Percentiles rank a stretch among this genome's conserved stretches.
Evolutionary conservation across 2,797 vertebrate genomes (phyloP).

Genomic region (Lacerta bilineata): DNA sequence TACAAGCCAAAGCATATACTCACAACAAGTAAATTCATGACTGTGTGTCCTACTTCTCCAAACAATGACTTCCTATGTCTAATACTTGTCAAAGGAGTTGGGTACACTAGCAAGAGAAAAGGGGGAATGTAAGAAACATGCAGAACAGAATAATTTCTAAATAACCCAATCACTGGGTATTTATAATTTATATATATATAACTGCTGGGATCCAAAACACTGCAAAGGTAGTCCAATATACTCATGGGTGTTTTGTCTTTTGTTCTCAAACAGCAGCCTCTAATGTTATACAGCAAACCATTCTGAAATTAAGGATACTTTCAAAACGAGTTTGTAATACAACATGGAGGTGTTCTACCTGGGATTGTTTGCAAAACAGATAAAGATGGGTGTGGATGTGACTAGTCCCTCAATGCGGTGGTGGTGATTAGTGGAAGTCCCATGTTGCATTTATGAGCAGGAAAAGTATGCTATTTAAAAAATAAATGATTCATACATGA

Average conservation of each 20-base stretch:
- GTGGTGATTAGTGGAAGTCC: neutral
- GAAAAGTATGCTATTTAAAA: neutral
- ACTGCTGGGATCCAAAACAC: neutral
- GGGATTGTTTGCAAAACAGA: neutral
- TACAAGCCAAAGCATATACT: slow-evolving; percentile 76
- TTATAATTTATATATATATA: neutral
- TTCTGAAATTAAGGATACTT: neutral
- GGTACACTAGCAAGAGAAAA: slow-evolving; percentile 83
- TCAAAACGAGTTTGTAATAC: neutral
- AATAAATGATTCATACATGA: neutral
- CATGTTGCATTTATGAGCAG: neutral
- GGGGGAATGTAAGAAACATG: neutral
- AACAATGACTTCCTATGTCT: slow-evolving; percentile 91
- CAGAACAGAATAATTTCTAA: neutral
- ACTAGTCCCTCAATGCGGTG: neutral
- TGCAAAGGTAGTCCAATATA: neutral
- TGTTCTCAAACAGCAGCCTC: neutral
- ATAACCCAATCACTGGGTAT: neutral
- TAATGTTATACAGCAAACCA: neutral
- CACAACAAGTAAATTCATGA: slow-evolving; percentile 95
- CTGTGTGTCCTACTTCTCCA: slow-evolving; percentile 93
- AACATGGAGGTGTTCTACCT: neutral
- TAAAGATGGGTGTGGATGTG: neutral
- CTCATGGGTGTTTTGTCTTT: neutral
- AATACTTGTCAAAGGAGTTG: slow-evolving; percentile 85